These are phyloP conservation scores for Bubo blakistoni DNA, from an alignment of 2,113 vertebrate genomes.

Conservation along the genomic window DNA sequence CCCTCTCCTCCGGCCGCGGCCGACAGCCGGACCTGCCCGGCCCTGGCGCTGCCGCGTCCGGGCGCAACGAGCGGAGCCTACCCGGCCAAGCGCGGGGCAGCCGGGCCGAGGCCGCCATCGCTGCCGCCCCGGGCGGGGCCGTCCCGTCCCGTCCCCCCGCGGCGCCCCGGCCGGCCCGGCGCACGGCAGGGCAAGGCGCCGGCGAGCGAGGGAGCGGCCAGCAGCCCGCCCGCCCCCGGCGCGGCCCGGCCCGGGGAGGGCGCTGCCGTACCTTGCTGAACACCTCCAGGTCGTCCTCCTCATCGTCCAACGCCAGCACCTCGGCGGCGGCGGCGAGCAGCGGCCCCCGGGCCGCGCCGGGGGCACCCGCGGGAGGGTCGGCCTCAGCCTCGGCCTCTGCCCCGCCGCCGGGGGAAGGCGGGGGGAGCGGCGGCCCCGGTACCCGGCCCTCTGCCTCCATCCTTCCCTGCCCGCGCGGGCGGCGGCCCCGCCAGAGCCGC, in stretches of 20 bases:
- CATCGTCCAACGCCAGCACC: constrained; percentile 71
- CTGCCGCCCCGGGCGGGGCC: background rate
- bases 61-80: no score
- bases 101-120: background rate
- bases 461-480: background rate
- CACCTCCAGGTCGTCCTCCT: constrained; percentile 80
- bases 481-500: background rate
- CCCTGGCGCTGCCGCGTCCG: background rate
- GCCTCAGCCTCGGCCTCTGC: background rate
- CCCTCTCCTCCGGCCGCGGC: background rate
- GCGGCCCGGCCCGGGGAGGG: background rate
- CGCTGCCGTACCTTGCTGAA: constrained; percentile 75
- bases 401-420: background rate
- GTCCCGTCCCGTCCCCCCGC: background rate
- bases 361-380: background rate
- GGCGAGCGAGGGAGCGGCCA: background rate
- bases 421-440: background rate
- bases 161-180: background rate
- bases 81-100: background rate
- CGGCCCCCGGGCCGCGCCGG: background rate
- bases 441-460: constrained; percentile 58
- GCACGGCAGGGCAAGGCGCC: background rate
- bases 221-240: background rate
- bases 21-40: background rate
- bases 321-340: constrained; percentile 14